Conservation (phyloP, 2,797 vertebrate genomes). For the Diglossa cyanea region DNA sequence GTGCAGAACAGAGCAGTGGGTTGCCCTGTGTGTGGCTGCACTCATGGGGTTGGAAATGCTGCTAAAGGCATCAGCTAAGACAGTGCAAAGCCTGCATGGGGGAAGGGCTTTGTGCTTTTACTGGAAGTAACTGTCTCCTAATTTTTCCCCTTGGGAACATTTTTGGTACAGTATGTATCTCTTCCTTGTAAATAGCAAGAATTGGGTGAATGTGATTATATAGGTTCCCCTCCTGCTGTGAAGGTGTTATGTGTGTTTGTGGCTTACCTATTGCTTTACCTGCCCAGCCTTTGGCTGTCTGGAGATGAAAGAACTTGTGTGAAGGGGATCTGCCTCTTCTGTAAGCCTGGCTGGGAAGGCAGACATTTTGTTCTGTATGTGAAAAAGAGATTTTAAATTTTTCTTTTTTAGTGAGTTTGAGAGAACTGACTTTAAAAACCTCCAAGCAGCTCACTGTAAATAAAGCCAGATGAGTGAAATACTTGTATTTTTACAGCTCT, state of each 20-base stretch:
- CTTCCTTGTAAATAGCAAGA: neutral
- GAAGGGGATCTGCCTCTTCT: neutral
- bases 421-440: neutral
- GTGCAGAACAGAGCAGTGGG: neutral
- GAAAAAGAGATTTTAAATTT: neutral
- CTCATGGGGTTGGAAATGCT: neutral
- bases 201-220: neutral
- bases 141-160: neutral
- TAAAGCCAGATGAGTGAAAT: neutral
- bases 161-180: neutral
- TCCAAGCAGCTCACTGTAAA: neutral
- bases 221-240: neutral
- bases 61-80: neutral
- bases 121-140: neutral
- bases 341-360: neutral
- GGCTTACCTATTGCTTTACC: neutral
- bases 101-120: neutral
- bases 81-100: neutral
- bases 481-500: neutral
- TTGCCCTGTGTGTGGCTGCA: fast-evolving
- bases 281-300: neutral
- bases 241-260: neutral
- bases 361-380: neutral
- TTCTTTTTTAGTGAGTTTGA: neutral
- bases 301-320: neutral